Percentiles rank a stretch among this genome's conserved stretches.
Conservation (phyloP, 2,888 invertebrate genomes). For the Leptinotarsa tumamoca region DNA sequence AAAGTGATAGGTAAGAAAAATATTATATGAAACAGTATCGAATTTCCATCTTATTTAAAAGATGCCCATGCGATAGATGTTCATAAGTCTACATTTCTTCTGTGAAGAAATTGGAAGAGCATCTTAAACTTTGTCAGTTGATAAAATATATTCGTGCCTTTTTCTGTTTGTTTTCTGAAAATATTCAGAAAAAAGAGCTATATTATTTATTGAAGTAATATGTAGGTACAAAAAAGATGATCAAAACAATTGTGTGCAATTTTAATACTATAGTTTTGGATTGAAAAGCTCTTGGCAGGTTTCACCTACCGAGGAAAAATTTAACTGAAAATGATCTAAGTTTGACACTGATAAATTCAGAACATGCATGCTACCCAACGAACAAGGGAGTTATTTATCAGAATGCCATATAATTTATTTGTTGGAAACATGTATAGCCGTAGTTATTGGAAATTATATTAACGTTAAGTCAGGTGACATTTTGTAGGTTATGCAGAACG, state of each 20-base stretch:
- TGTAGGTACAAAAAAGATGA: constrained; percentile 36
- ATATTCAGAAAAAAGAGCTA: constrained; percentile 32
- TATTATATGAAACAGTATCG: too few species aligned
- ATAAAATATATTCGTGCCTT: neutral
- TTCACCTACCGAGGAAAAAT: neutral
- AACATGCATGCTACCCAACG: neutral
- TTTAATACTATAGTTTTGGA: constrained; percentile 7
- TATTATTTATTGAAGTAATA: constrained; percentile 35
- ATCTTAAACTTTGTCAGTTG: neutral
- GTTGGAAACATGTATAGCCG: constrained; percentile 19
- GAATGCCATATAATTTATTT: constrained; percentile 25
- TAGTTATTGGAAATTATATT: neutral
- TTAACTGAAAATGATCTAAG: neutral
- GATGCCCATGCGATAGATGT: neutral
- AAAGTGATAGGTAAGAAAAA: too few species aligned
- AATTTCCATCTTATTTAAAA: neutral
- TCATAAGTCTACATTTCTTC: neutral
- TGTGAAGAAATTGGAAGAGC: constrained; percentile 4
- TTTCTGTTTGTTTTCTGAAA: neutral
- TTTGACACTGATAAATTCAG: neutral
- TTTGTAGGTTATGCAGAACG: neutral
- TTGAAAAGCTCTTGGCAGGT: neutral
- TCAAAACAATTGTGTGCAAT: constrained; percentile 30
- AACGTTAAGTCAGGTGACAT: neutral
- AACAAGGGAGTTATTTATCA: constrained; percentile 8